phyloP scores from a whole-genome alignment of 2,797 vertebrate genomes.

The Xenops minutus region DNA sequence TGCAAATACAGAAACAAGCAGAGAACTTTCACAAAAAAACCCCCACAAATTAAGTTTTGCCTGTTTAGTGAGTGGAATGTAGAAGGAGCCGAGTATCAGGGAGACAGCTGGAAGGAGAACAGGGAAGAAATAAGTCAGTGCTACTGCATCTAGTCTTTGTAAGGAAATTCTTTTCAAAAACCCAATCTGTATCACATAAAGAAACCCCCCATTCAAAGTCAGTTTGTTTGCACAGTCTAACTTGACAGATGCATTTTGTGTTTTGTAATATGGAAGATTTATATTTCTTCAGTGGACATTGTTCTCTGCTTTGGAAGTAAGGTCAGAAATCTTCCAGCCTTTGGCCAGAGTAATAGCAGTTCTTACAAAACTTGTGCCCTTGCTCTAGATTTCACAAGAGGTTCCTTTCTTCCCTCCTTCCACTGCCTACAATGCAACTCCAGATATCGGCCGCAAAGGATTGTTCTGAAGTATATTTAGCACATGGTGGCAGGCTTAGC shows the following conservation, averaged over 20 bases:
- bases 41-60: neutral
- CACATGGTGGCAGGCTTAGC: constrained; percentile 50
- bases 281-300: neutral
- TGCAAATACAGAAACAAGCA: neutral
- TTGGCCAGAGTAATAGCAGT: neutral
- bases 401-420: neutral
- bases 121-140: neutral
- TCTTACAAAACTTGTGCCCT: neutral
- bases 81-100: neutral
- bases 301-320: neutral
- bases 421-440: neutral
- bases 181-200: neutral
- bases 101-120: neutral
- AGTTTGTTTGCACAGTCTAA: neutral
- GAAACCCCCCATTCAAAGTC: neutral
- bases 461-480: constrained; percentile 17
- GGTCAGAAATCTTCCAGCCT: neutral
- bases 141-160: neutral
- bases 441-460: neutral
- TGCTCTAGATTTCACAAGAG: neutral
- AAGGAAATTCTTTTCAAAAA: neutral
- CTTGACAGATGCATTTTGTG: neutral
- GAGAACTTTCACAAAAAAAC: neutral
- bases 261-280: neutral
- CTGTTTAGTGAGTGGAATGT: neutral